phyloP scores from a whole-genome alignment of 2,888 invertebrate genomes.

The Erebia aethiops region DNA sequence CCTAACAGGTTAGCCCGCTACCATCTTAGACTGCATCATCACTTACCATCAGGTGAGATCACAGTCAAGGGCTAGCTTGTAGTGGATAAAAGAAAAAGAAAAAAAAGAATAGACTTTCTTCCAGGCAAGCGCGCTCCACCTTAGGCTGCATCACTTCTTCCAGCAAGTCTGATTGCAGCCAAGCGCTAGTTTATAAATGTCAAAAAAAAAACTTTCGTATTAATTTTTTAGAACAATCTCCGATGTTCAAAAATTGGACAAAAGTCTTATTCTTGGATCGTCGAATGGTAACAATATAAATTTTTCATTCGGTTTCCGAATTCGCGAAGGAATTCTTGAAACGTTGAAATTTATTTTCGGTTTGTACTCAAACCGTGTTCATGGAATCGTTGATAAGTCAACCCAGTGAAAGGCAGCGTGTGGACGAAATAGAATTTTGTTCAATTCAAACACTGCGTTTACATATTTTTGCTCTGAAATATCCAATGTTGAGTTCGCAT shows the following conservation, averaged over 20 bases:
- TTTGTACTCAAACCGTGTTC: slow-evolving; percentile 15
- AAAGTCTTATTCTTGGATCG: neutral
- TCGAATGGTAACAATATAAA: neutral
- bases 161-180: no score
- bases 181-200: no score
- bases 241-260: neutral
- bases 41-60: no score
- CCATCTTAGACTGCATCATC: no score
- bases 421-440: slow-evolving; percentile 13
- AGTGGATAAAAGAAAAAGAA: no score
- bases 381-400: slow-evolving; percentile 24
- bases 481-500: neutral
- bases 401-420: slow-evolving; percentile 13
- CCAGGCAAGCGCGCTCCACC: no score
- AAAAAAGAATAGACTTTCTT: no score
- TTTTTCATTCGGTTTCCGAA: slow-evolving; percentile 10
- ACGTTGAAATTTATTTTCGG: slow-evolving; percentile 14
- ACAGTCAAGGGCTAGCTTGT: no score
- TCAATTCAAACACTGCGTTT: slow-evolving; percentile 1
- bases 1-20: no score
- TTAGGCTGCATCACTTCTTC: no score
- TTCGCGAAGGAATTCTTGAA: slow-evolving; percentile 5
- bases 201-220: no score
- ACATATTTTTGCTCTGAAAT: slow-evolving; percentile 1
- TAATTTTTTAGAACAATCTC: neutral